These are phyloP conservation scores for Chrysodeixis includens DNA, from an alignment of 2,888 invertebrate genomes.

Conservation along the genomic window DNA sequence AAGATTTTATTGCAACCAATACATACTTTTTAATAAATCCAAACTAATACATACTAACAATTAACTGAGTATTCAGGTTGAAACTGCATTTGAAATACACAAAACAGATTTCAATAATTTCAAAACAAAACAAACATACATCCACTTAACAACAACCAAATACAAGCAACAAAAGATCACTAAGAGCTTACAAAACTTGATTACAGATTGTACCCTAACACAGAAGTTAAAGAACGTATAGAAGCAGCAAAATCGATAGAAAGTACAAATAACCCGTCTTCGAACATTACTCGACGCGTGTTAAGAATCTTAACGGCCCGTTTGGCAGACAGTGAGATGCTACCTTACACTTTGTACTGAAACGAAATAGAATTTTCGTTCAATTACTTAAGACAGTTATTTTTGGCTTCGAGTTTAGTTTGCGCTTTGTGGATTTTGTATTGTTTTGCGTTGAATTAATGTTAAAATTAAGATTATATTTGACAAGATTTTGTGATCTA, in stretches of 20 bases:
- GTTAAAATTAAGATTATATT: constrained; percentile 20
- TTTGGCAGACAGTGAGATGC: constrained; percentile 44
- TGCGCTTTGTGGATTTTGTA: constrained; percentile 15
- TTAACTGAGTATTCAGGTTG: no score
- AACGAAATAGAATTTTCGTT: constrained; percentile 44
- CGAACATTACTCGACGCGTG: constrained; percentile 55
- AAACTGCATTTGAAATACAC: no score
- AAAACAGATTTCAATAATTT: no score
- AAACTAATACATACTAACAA: no score
- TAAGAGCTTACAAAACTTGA: constrained; percentile 32
- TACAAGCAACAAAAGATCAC: constrained; percentile 22
- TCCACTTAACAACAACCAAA: neutral
- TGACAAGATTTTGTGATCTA: constrained; percentile 45
- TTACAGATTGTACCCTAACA: constrained; percentile 42
- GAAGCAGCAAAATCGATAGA: constrained; percentile 47
- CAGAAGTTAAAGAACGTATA: constrained; percentile 45
- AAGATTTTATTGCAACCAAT: no score
- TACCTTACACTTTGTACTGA: constrained; percentile 35
- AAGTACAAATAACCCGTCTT: constrained; percentile 56
- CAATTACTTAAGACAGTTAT: constrained; percentile 43
- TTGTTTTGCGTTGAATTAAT: neutral
- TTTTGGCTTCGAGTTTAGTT: constrained; percentile 16
- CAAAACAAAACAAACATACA: no score
- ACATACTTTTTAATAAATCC: no score
- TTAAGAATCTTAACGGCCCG: constrained; percentile 46